Conservation (phyloP, 2,797 vertebrate species). For the Miichthys miiuy region DNA sequence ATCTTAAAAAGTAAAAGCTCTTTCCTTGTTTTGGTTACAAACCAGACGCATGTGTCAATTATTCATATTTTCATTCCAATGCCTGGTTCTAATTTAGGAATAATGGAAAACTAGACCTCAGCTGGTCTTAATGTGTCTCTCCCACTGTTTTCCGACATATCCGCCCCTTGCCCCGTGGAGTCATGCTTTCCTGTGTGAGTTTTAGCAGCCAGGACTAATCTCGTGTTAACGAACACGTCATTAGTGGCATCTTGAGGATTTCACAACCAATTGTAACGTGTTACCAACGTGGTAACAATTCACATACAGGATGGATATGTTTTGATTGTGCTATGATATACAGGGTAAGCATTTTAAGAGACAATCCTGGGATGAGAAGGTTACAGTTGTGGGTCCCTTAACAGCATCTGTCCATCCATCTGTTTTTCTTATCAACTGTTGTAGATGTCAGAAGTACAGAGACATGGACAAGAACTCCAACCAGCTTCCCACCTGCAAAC, state of each 20-base stretch:
- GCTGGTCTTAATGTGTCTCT: slow-evolving; percentile 25
- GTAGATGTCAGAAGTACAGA: neutral
- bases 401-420: neutral
- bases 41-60: neutral
- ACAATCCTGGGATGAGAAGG: slow-evolving; percentile 5
- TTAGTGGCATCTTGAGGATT: slow-evolving; percentile 23
- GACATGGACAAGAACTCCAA: neutral
- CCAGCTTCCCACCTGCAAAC: neutral
- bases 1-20: neutral
- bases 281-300: slow-evolving; percentile 7
- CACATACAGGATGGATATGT: neutral
- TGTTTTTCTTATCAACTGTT: neutral
- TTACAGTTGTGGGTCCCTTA: slow-evolving; percentile 13
- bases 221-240: slow-evolving; percentile 18
- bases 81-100: slow-evolving; percentile 24
- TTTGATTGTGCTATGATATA: neutral
- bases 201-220: slow-evolving; percentile 35
- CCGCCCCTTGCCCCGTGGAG: slow-evolving; percentile 13
- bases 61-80: slow-evolving; percentile 28
- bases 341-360: neutral
- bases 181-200: slow-evolving; percentile 51
- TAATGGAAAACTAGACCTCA: slow-evolving; percentile 48
- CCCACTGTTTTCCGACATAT: slow-evolving; percentile 25
- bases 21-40: slow-evolving; percentile 14
- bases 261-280: slow-evolving; percentile 10